Evolutionary conservation across 2,888 invertebrate genomes (phyloP).

Genomic region (Gymnoscelis rufifasciata): DNA sequence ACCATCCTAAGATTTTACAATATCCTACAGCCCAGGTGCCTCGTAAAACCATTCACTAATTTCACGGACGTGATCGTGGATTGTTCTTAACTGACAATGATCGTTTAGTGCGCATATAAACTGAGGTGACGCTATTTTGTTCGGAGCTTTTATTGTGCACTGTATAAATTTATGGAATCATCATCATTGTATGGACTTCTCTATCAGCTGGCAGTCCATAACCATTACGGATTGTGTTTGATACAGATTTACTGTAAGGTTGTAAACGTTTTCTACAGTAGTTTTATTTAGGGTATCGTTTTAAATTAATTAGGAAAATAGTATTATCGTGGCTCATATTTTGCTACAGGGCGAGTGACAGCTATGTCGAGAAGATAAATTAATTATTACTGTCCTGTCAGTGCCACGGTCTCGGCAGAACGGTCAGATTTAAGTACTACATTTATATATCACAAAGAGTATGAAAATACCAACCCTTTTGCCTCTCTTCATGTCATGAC

Average conservation of each 20-base stretch:
- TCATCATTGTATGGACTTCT: constrained; percentile 75
- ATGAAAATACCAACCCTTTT: too few relatives aligned
- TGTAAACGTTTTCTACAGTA: constrained; percentile 31
- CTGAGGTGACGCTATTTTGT: constrained; percentile 70
- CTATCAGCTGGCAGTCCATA: constrained; percentile 70
- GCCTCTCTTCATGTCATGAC: too few relatives aligned
- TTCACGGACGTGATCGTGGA: constrained; percentile 58
- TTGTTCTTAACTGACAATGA: constrained; percentile 58
- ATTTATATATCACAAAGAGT: too few relatives aligned
- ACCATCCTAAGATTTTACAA: too few relatives aligned
- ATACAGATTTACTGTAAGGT: constrained; percentile 61
- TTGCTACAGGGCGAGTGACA: too few relatives aligned
- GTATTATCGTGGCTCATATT: background rate
- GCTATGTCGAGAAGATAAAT: too few relatives aligned
- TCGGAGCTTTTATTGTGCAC: constrained; percentile 73
- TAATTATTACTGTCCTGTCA: too few relatives aligned
- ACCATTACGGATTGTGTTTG: constrained; percentile 71
- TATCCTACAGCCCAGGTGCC: constrained; percentile 29
- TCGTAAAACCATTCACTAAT: constrained; percentile 56
- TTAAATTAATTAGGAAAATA: background rate
- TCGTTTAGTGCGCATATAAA: constrained; percentile 60
- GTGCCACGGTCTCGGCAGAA: too few relatives aligned
- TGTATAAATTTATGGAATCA: constrained; percentile 78
- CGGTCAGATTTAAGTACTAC: too few relatives aligned
- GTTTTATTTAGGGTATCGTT: constrained; percentile 7